Evolutionary conservation across 2,888 invertebrate species (phyloP).

Genomic region (Melanostoma mellinum): DNA sequence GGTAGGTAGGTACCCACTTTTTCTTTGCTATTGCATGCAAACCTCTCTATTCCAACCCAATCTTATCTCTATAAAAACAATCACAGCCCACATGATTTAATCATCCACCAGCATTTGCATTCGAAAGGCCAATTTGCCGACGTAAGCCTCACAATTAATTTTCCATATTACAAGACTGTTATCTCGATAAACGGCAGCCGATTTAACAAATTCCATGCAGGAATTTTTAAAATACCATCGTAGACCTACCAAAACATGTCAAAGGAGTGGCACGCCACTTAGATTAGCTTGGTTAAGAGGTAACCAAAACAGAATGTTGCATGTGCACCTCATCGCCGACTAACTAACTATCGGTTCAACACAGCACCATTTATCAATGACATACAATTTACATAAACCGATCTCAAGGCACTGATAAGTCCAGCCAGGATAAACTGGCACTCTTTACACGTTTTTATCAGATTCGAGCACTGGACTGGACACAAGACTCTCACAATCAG

Average conservation of each 20-base stretch:
- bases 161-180: conserved; percentile 19
- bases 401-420: conserved; percentile 58
- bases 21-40: no score
- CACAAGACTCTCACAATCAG: conserved; percentile 4
- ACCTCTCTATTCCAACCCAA: no score
- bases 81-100: neutral
- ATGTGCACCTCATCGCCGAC: conserved; percentile 21
- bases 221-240: conserved; percentile 35
- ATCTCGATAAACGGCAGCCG: conserved; percentile 32
- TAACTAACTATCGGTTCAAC: conserved; percentile 18
- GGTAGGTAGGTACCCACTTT: no score
- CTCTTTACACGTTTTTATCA: conserved; percentile 42
- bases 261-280: conserved; percentile 46
- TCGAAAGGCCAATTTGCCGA: conserved; percentile 29
- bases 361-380: conserved; percentile 65
- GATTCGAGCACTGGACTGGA: conserved; percentile 14
- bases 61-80: neutral
- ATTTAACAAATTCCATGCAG: conserved; percentile 41
- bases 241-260: conserved; percentile 2
- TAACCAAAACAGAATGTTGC: conserved; percentile 31
- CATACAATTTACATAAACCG: conserved; percentile 68
- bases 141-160: conserved; percentile 32
- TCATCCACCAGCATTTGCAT: conserved; percentile 22
- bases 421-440: conserved; percentile 51
- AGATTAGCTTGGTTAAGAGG: neutral